Percentiles rank a stretch among this genome's conserved stretches.
phyloP scores from a whole-genome alignment of 2,888 invertebrate genomes.

The Noctua fimbriata region DNA sequence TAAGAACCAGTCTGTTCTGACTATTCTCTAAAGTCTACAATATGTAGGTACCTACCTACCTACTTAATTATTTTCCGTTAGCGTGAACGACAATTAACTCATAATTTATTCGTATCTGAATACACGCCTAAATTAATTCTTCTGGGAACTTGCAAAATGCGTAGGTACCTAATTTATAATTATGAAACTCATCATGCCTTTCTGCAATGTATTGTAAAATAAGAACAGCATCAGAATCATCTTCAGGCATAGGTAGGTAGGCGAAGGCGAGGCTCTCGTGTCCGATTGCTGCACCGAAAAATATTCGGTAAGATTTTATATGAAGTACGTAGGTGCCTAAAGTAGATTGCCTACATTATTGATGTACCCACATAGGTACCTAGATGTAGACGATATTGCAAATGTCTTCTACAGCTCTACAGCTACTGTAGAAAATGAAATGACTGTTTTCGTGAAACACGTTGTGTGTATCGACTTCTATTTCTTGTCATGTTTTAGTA shows the following conservation, averaged over 20 bases:
- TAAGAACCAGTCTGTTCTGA: neutral
- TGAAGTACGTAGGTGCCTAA: neutral
- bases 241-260: neutral
- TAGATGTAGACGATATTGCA: conserved; percentile 14
- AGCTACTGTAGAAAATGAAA: neutral
- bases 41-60: neutral
- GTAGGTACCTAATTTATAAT: neutral
- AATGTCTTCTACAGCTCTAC: conserved; percentile 1
- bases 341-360: conserved; percentile 7
- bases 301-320: neutral
- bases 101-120: neutral
- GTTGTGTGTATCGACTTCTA: neutral
- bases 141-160: neutral
- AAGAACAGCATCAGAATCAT: too few species aligned
- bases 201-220: neutral
- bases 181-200: too few species aligned
- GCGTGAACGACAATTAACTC: neutral
- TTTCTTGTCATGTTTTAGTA: neutral
- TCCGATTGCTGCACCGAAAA: neutral
- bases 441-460: neutral
- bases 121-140: neutral
- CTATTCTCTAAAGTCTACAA: neutral
- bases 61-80: neutral
- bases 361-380: neutral
- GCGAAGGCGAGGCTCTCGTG: neutral